Percentiles rank a stretch among this genome's conserved stretches.
phyloP scores from a whole-genome alignment of 1,140 invertebrate species.

The Copidosoma floridanum region DNA sequence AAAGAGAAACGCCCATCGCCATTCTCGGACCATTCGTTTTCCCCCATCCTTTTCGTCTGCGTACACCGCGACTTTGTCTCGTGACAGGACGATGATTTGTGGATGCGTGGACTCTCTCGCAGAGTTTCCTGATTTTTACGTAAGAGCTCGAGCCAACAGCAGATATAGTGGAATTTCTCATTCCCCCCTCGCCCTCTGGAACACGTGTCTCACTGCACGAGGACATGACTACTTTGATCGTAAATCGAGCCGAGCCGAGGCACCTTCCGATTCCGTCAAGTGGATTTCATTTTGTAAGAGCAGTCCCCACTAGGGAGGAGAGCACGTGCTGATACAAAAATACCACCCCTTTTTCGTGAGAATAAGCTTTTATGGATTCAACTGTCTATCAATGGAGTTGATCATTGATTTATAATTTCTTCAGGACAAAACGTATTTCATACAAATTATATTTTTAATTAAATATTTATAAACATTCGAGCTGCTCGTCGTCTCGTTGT shows the following conservation, averaged over 20 bases:
- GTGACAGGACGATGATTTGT: constrained; percentile 53
- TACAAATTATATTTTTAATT: too few relatives aligned
- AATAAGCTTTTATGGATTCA: too few relatives aligned
- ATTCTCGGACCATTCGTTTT: constrained; percentile 35
- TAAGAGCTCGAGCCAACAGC: constrained; percentile 36
- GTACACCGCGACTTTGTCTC: constrained; percentile 30
- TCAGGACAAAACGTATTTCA: too few relatives aligned
- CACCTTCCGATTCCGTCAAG: constrained; percentile 15
- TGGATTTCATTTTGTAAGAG: constrained; percentile 16
- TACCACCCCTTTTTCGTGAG: too few relatives aligned
- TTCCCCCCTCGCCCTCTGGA: constrained; percentile 29
- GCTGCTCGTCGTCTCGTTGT: too few relatives aligned
- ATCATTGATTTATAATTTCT: too few relatives aligned
- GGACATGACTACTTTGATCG: constrained; percentile 46
- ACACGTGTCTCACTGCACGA: too few relatives aligned
- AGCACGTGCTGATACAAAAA: too few relatives aligned
- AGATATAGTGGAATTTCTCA: constrained; percentile 1
- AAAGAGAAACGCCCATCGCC: constrained; percentile 15
- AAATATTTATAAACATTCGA: too few relatives aligned
- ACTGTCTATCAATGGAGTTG: too few relatives aligned
- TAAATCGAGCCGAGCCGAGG: constrained; percentile 44
- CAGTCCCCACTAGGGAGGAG: too few relatives aligned
- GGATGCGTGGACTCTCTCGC: constrained; percentile 39
- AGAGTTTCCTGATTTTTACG: constrained; percentile 53
- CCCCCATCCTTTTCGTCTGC: constrained; percentile 24